Evolutionary conservation across 1,140 invertebrate genomes (phyloP), one percentile per base, ranked within the genome.

Genomic region (Trachymyrmex septentrionalis): DNA sequence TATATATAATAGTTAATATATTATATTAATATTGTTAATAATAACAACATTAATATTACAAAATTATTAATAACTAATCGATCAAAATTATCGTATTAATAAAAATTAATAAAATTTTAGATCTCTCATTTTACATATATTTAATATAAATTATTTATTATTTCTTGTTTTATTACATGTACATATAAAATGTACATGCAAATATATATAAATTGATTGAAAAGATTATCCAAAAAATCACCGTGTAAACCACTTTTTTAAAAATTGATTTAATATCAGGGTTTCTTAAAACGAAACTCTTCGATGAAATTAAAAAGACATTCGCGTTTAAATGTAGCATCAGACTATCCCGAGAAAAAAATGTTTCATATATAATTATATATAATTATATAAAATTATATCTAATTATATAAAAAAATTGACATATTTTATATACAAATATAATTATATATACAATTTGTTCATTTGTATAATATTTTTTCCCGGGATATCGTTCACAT

Each of bases 11-110:
- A 76, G n/a, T 50, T 44, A 2, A 61, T n/a, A n/a, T n/a, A n/a
- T n/a, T 59, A 57, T 27, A 76, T 61, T 48, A 76, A 55, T 50
- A 69, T 24, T 69, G 66, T 50, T 50, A 69, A 48, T 24, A 48
- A 24, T 48, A 50, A 69, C 21, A 69, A 69, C 48, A 50, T 48
- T 69, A 69, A 69, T 69, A 69, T 48, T 69, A 69, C 24, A 48
- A 69, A 48, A 69, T 0, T 24, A 69, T 48, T 21, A 57, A 21
- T 57, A 57, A 57, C 7, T 53, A 38, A 9, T 10, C 10, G 9
- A 50, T 50, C 3, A 50, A 34, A 34, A 14, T 16, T 50, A 48
- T 48, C 3, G 2, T 12, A 48, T 66, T 38, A 48, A 69, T 48
- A 1, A 63, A 19, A 19, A 66, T n/a, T 63, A 30, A 27, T 71